Percentiles rank a stretch among this genome's conserved stretches.
Conservation (phyloP, 2,797 vertebrate genomes). For the Schizothorax lantsangensis region DNA sequence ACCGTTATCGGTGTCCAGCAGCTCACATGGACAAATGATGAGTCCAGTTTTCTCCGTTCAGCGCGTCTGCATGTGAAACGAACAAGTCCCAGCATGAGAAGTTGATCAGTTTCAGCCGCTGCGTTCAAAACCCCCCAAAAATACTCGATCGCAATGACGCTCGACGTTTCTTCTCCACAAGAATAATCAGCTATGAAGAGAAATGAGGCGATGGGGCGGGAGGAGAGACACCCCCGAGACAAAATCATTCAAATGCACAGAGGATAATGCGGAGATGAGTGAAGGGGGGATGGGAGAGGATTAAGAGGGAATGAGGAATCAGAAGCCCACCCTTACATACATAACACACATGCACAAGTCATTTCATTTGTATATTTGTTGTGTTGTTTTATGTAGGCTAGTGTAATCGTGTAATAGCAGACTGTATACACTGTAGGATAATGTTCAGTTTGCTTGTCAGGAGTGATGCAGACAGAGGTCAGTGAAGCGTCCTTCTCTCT, state of each 20-base stretch:
- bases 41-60: neutral
- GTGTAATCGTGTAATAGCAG: neutral
- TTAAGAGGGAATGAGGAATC: slow-evolving; percentile 41
- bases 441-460: neutral
- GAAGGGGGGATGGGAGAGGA: slow-evolving; percentile 62
- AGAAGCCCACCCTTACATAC: slow-evolving; percentile 20
- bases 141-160: neutral
- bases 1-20: neutral
- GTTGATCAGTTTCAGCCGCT: neutral
- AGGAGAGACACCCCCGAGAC: slow-evolving; percentile 62
- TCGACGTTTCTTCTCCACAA: neutral
- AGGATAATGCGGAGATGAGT: slow-evolving; percentile 49
- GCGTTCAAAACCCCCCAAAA: neutral
- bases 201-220: slow-evolving; percentile 65
- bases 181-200: slow-evolving; percentile 17
- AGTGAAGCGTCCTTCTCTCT: neutral
- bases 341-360: slow-evolving; percentile 14
- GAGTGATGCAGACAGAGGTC: neutral
- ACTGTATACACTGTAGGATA: neutral
- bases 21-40: neutral
- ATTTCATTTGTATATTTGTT: neutral
- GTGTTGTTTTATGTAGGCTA: neutral
- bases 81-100: slow-evolving; percentile 1
- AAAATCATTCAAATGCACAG: slow-evolving; percentile 54
- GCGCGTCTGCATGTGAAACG: neutral